A percentile compares a stretch with the other conserved stretches of the same genome.
Conservation (phyloP, 1,140 invertebrate genomes). For the Drosophila micromelanica region DNA sequence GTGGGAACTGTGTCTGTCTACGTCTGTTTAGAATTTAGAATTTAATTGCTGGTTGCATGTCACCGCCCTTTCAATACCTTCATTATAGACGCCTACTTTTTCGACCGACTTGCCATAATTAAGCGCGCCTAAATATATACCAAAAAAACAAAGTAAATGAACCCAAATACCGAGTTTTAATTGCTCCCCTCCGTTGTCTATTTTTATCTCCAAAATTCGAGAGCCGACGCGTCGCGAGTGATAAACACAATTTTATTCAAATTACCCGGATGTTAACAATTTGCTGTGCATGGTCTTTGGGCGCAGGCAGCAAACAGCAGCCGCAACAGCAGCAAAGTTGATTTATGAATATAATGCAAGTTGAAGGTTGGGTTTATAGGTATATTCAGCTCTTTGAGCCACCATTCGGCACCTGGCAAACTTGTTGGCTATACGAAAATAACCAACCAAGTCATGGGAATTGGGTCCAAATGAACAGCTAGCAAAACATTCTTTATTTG, state of each 20-base stretch:
- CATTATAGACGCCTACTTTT: conserved; percentile 54
- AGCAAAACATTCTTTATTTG: too few relatives aligned
- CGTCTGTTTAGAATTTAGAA: conserved; percentile 36
- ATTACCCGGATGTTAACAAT: conserved; percentile 79
- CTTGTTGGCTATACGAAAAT: background rate
- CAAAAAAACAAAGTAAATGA: conserved; percentile 1
- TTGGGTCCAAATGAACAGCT: background rate
- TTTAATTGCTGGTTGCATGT: conserved; percentile 81
- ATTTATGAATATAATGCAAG: conserved; percentile 62
- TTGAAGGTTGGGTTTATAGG: conserved; percentile 3
- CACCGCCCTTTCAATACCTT: conserved; percentile 77
- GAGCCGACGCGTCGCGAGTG: conserved; percentile 28
- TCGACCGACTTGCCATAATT: conserved; percentile 52
- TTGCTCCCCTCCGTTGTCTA: conserved; percentile 45
- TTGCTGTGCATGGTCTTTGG: conserved; percentile 68
- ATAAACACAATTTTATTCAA: conserved; percentile 75
- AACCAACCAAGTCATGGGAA: conserved; percentile 24
- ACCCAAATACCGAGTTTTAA: conserved; percentile 64
- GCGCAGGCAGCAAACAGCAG: conserved; percentile 33
- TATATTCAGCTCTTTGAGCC: background rate
- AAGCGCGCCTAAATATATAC: conserved; percentile 76
- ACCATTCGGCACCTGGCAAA: conserved; percentile 5
- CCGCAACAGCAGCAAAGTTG: conserved; percentile 41
- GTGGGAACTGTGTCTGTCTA: conserved; percentile 59
- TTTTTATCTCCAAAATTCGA: conserved; percentile 36